Percentiles rank a stretch among this genome's conserved stretches.
Evolutionary conservation across 2,797 vertebrate species (phyloP).

Genomic region (Spinibarbus caldwelli): DNA sequence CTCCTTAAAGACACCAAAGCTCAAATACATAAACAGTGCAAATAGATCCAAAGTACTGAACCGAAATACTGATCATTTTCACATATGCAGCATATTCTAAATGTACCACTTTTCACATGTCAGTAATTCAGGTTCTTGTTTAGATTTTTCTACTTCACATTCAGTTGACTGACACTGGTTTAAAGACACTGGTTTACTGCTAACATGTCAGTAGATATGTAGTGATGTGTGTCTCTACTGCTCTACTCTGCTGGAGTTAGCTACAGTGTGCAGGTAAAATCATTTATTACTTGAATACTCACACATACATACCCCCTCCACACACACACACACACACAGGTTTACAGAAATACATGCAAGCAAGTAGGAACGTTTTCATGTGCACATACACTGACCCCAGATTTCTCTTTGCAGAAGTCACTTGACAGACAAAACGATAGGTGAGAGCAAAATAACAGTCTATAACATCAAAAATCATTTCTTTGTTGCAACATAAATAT

Average conservation of each 20-base stretch:
- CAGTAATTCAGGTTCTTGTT: too few relatives aligned
- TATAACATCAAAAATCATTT: background rate
- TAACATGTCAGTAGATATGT: constrained; percentile 1
- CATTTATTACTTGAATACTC: background rate
- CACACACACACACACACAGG: background rate
- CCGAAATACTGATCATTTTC: constrained; percentile 15
- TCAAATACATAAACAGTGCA: constrained; percentile 37
- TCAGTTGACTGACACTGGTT: background rate
- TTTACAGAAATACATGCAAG: constrained; percentile 19
- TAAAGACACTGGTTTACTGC: background rate
- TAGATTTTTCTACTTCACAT: background rate
- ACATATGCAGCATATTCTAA: constrained; percentile 18
- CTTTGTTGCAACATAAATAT: background rate
- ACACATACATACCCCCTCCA: background rate
- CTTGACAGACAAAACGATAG: background rate
- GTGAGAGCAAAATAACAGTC: constrained; percentile 23
- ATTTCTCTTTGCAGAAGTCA: background rate
- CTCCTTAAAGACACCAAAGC: constrained; percentile 30
- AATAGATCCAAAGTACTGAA: constrained; percentile 29
- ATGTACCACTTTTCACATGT: constrained; percentile 13
- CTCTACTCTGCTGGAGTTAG: background rate
- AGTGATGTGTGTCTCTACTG: background rate
- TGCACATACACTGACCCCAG: constrained; percentile 17
- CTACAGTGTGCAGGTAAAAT: constrained; percentile 14
- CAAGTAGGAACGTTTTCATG: background rate